Percentiles rank a stretch among this genome's conserved stretches.
Conservation (phyloP, 2,113 vertebrate species). For the Hydrolagus affinis region DNA sequence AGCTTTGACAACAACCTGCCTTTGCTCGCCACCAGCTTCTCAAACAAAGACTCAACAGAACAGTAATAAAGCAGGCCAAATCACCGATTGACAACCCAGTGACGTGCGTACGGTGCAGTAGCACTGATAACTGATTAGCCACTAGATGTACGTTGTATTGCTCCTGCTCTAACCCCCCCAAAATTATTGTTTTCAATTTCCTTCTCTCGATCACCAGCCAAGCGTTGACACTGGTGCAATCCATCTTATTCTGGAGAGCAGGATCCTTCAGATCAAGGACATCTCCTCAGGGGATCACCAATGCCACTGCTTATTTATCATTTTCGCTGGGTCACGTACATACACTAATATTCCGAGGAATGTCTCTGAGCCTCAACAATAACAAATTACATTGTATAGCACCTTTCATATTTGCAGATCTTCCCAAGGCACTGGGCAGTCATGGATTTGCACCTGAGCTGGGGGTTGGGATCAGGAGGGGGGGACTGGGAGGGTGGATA, state of each 20-base stretch:
- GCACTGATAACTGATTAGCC: background rate
- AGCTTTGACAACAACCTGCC: too few relatives aligned
- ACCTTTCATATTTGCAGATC: too few relatives aligned
- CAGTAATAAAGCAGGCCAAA: background rate
- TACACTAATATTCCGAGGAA: background rate
- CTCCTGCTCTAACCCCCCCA: too few relatives aligned
- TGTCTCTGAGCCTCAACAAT: background rate
- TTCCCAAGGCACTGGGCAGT: too few relatives aligned
- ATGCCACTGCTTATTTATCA: background rate
- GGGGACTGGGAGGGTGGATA: too few relatives aligned
- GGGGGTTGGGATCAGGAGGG: too few relatives aligned
- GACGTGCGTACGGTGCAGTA: background rate
- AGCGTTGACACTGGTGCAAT: too few relatives aligned
- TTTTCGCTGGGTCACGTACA: background rate
- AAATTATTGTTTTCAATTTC: background rate
- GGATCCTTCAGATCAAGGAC: background rate
- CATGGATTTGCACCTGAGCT: too few relatives aligned
- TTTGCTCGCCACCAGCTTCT: too few relatives aligned
- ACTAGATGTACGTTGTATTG: too few relatives aligned
- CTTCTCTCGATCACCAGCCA: background rate
- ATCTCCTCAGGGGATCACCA: background rate
- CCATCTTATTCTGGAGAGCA: background rate
- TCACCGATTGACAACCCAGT: background rate
- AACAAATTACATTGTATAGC: too few relatives aligned
- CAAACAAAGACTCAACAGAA: background rate